Percentiles rank a stretch among this genome's conserved stretches.
Conservation (phyloP, 2,888 invertebrate species). For the Asteroscopus sphinx region DNA sequence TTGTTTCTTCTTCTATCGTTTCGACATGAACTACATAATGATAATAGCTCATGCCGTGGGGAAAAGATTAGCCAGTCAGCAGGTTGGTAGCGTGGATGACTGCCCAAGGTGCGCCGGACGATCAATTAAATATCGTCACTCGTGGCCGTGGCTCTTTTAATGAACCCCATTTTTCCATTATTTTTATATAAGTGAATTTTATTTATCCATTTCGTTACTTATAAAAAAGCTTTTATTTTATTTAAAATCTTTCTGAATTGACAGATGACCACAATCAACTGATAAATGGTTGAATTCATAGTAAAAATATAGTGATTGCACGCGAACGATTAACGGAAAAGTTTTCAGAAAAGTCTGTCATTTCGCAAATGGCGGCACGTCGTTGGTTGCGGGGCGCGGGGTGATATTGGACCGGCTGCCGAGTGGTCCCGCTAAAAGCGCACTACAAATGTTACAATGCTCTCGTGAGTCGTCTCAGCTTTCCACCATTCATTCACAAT, state of each 20-base stretch:
- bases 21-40: too few species aligned
- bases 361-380: slow-evolving; percentile 63
- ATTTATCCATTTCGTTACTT: too few species aligned
- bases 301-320: slow-evolving; percentile 41
- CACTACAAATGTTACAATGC: slow-evolving; percentile 61
- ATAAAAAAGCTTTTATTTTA: too few species aligned
- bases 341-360: slow-evolving; percentile 55
- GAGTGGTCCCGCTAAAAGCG: slow-evolving; percentile 63
- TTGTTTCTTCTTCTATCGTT: too few species aligned
- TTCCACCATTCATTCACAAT: slow-evolving; percentile 56
- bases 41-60: too few species aligned
- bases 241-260: not conserved
- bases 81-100: too few species aligned
- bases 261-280: not conserved
- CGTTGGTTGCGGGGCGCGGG: slow-evolving; percentile 45
- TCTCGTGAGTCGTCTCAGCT: slow-evolving; percentile 57
- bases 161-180: too few species aligned
- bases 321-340: slow-evolving; percentile 56
- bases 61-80: too few species aligned
- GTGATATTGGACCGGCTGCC: slow-evolving; percentile 48
- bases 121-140: too few species aligned
- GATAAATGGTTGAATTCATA: not conserved
- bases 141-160: too few species aligned
- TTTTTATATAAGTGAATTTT: too few species aligned
- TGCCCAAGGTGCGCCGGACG: too few species aligned